A percentile compares a stretch with the other conserved stretches of the same genome.
phyloP scores from a whole-genome alignment of 2,113 vertebrate species.

The Eretmodus cyanostictus region DNA sequence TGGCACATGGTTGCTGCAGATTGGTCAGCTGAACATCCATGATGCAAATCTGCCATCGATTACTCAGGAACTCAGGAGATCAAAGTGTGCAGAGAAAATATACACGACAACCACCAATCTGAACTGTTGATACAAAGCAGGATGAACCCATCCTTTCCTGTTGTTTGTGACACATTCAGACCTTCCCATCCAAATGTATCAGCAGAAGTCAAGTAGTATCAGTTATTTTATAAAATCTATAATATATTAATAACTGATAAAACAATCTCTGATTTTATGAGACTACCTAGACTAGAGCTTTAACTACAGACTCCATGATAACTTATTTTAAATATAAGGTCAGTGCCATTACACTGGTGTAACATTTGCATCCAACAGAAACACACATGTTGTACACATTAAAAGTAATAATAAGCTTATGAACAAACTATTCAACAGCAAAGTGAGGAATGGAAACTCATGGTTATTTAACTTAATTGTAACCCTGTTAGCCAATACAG shows the following conservation, averaged over 20 bases:
- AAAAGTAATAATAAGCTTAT: background rate
- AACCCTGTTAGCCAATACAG: conserved; percentile 10
- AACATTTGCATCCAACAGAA: background rate
- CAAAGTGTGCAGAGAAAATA: background rate
- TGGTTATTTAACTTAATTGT: conserved; percentile 10
- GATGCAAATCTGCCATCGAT: background rate
- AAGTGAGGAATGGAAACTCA: conserved; percentile 20
- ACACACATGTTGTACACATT: background rate
- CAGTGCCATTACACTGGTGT: background rate
- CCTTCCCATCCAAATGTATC: background rate
- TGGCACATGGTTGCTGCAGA: background rate
- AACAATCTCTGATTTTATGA: background rate
- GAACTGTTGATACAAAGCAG: background rate
- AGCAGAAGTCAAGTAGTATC: background rate
- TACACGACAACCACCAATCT: background rate
- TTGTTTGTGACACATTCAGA: background rate
- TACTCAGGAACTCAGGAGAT: background rate
- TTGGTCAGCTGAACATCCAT: background rate
- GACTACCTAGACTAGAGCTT: background rate
- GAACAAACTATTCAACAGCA: background rate
- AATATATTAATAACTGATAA: background rate
- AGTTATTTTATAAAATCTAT: background rate
- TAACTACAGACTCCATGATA: background rate
- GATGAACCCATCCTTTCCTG: background rate
- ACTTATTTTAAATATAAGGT: background rate